Evolutionary conservation across 1,140 invertebrate species (phyloP), one percentile per base, ranked within the genome.

Genomic region (Brachionus sp.): DNA sequence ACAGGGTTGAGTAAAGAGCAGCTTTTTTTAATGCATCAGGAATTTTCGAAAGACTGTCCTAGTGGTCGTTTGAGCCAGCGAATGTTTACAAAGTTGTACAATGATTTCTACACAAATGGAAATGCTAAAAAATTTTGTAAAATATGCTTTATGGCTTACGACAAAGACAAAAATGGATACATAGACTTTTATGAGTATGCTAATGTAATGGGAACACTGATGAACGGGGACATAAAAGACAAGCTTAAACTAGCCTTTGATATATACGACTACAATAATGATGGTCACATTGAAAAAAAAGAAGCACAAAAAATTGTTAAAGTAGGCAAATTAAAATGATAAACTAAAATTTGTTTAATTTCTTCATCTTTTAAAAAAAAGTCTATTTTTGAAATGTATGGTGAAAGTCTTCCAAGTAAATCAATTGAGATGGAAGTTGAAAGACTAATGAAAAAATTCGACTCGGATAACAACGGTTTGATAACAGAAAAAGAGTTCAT

Each of bases 101-200:
- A 37, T 13, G 29, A 80, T 23, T 80, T 66, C 16, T 62, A 62
- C 57, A 50, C 77, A 13, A 66, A 29, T 23, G 77, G 77, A 29
- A 80, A 80, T 57, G 16, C 50, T 12, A 80, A 57, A 19, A 57
- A 62, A 25, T 80, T 80, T 66, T 57, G 77, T 25, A 44, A 80
- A 42, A 19, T 80, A 23, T 80, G 77, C 39, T 80, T 80, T n/a
- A 33, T 37, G 25, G 77, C 77, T 25, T 80, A 80, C 39, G 77
- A 80, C n/a, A 57, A 44, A 35, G 77, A 80, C 39, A 57, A 80
- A 66, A 62, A 57, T 57, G 77, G 77, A 23, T 62, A 66, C 33
- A 80, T 80, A 33, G 77, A 80, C 37, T 80, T 80, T 44, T 57
- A 80, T 66, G 77, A 80, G 33, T 80, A 62, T 42, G 62, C 62